Evolutionary conservation across 2,888 invertebrate species (phyloP).

Genomic region (Trichopria drosophilae): DNA sequence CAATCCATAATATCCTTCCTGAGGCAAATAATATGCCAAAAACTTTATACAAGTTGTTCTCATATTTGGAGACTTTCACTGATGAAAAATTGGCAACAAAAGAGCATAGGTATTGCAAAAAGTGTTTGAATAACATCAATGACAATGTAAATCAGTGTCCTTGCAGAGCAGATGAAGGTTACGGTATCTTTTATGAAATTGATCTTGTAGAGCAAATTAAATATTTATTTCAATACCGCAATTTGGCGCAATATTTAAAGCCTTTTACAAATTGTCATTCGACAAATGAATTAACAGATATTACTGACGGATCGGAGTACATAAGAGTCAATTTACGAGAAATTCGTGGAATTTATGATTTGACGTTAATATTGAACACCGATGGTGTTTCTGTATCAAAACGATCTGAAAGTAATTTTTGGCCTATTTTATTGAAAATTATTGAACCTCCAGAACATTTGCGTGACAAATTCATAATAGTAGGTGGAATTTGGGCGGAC

Average conservation of each 20-base stretch:
- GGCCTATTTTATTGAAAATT: no score
- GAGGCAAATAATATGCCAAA: conserved; percentile 20
- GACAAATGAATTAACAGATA: conserved; percentile 22
- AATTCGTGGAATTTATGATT: conserved; percentile 18
- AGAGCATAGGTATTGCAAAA: conserved; percentile 25
- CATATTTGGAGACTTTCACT: conserved; percentile 13
- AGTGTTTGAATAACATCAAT: conserved; percentile 15
- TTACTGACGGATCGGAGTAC: conserved; percentile 30
- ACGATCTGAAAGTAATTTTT: conserved; percentile 22
- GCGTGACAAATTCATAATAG: conserved; percentile 21
- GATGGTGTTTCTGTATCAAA: conserved; percentile 27
- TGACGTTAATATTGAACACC: conserved; percentile 30
- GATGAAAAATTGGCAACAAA: background rate
- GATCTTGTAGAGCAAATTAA: conserved; percentile 25
- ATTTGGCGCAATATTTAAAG: no score
- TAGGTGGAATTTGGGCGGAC: conserved; percentile 23
- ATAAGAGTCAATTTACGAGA: conserved; percentile 25
- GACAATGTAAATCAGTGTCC: conserved; percentile 5
- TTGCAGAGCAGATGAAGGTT: conserved; percentile 22
- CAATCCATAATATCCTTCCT: conserved; percentile 14
- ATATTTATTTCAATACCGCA: conserved; percentile 22
- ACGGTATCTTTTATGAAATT: conserved; percentile 32
- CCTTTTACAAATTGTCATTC: no score
- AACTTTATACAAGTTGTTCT: conserved; percentile 8
- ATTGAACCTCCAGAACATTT: conserved; percentile 25